Percentiles rank a stretch among this genome's conserved stretches.
Conservation (phyloP, 2,113 vertebrate genomes). For the Oriolus oriolus region DNA sequence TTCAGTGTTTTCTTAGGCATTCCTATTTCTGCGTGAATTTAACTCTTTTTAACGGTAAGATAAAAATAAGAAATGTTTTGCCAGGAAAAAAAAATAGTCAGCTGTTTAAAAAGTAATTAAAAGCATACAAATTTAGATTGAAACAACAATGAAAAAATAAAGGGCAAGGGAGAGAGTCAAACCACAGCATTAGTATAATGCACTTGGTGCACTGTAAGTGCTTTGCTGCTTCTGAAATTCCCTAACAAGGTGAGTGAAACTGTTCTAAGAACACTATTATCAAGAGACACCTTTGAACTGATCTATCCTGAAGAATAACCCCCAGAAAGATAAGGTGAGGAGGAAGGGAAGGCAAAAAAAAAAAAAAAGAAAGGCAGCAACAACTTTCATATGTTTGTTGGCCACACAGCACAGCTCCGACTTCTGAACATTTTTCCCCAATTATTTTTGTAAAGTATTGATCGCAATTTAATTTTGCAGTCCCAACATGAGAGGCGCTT, state of each 20-base stretch:
- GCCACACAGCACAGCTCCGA: constrained; percentile 70
- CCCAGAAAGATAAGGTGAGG: constrained; percentile 71
- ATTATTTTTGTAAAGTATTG: constrained; percentile 88
- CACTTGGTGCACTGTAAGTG: constrained; percentile 30
- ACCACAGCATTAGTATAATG: constrained; percentile 6
- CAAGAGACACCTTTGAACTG: constrained; percentile 79
- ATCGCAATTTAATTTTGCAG: constrained; percentile 85
- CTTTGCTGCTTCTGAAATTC: constrained; percentile 68
- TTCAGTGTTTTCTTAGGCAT: neutral
- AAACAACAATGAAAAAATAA: neutral
- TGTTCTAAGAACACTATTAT: constrained; percentile 70
- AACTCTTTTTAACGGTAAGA: neutral
- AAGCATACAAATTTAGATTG: neutral
- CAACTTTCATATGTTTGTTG: constrained; percentile 74
- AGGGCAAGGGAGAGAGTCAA: neutral
- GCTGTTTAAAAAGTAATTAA: constrained; percentile 13
- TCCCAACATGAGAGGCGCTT: constrained; percentile 80
- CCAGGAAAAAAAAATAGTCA: neutral
- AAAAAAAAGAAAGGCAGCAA: neutral
- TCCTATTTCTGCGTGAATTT: neutral
- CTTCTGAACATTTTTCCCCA: constrained; percentile 82
- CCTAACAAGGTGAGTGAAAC: constrained; percentile 76
- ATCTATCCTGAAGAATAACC: constrained; percentile 78
- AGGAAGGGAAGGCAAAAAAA: neutral
- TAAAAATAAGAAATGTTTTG: constrained; percentile 38